A percentile compares a stretch with the other conserved stretches of the same genome.
phyloP scores from a whole-genome alignment of 2,113 vertebrate species.

The Gambusia holbrooki region DNA sequence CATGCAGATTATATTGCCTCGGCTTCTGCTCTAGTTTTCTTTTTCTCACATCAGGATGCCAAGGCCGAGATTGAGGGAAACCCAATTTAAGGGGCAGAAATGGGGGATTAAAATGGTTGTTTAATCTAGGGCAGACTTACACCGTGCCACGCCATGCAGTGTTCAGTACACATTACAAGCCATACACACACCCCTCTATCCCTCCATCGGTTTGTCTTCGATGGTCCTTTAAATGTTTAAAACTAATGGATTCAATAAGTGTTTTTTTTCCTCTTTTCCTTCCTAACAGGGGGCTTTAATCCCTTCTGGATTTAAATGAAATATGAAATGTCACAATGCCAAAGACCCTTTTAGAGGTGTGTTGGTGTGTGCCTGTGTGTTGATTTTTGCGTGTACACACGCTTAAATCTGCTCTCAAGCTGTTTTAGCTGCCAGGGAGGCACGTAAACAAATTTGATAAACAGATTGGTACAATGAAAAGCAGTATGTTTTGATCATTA shows the following conservation, averaged over 20 bases:
- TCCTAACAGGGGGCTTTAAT: conserved; percentile 72
- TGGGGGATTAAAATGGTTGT: conserved; percentile 79
- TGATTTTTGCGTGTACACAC: conserved; percentile 37
- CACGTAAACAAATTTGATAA: conserved; percentile 43
- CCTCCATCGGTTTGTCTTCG: conserved; percentile 71
- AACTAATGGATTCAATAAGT: conserved; percentile 79
- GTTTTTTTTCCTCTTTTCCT: conserved; percentile 48
- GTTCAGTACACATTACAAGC: conserved; percentile 39
- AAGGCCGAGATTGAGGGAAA: conserved; percentile 78
- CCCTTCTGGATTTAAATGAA: conserved; percentile 77
- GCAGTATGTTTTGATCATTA: conserved; percentile 44
- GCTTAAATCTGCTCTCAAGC: conserved; percentile 51
- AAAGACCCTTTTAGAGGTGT: conserved; percentile 78
- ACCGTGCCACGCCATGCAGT: conserved; percentile 66
- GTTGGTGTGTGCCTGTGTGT: conserved; percentile 27
- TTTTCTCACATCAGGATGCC: conserved; percentile 71
- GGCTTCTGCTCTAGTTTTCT: conserved; percentile 59
- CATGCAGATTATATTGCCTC: conserved; percentile 67
- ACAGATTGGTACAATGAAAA: conserved; percentile 35
- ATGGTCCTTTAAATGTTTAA: conserved; percentile 78
- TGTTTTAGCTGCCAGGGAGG: conserved; percentile 11
- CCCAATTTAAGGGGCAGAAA: conserved; percentile 76
- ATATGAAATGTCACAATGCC: conserved; percentile 78
- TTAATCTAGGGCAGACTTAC: conserved; percentile 82
- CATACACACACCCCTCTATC: conserved; percentile 44